These are phyloP conservation scores for Maylandia zebra DNA, from an alignment of 2,113 vertebrate genomes.

Conservation along the genomic window DNA sequence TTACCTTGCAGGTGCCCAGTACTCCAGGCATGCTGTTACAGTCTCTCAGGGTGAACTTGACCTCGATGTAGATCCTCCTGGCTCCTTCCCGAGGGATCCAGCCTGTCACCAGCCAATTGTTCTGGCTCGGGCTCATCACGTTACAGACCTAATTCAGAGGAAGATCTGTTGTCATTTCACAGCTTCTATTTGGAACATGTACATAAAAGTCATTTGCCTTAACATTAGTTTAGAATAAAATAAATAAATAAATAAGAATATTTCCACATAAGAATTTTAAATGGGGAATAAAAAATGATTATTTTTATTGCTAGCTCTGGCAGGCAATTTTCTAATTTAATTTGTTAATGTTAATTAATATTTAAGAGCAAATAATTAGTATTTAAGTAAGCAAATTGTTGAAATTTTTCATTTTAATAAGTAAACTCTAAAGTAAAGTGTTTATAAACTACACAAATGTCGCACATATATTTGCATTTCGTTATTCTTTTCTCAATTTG, in stretches of 20 bases:
- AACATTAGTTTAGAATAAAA: neutral
- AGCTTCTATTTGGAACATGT: neutral
- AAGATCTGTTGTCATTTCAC: neutral
- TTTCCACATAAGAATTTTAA: neutral
- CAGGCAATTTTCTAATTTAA: neutral
- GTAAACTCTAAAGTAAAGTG: neutral
- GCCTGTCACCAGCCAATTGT: slow-evolving; percentile 93
- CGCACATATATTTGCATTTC: neutral
- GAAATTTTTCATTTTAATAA: neutral
- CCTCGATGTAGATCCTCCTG: slow-evolving; percentile 86
- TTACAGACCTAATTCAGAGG: slow-evolving; percentile 82
- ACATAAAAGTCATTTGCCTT: rapidly evolving
- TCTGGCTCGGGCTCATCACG: slow-evolving; percentile 95
- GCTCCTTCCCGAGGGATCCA: slow-evolving; percentile 89
- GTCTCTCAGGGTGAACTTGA: slow-evolving; percentile 92
- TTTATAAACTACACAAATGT: neutral
- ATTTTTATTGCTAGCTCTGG: neutral
- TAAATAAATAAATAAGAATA: neutral
- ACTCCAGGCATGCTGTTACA: slow-evolving; percentile 98
- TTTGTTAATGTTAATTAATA: neutral
- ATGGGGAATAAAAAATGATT: neutral
- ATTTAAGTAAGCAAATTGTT: neutral
- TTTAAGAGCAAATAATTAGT: neutral
- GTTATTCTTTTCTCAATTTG: neutral
- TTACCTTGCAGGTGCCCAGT: slow-evolving; percentile 89